Conservation (phyloP, 2,797 vertebrate genomes). For the Dryobates pubescens region DNA sequence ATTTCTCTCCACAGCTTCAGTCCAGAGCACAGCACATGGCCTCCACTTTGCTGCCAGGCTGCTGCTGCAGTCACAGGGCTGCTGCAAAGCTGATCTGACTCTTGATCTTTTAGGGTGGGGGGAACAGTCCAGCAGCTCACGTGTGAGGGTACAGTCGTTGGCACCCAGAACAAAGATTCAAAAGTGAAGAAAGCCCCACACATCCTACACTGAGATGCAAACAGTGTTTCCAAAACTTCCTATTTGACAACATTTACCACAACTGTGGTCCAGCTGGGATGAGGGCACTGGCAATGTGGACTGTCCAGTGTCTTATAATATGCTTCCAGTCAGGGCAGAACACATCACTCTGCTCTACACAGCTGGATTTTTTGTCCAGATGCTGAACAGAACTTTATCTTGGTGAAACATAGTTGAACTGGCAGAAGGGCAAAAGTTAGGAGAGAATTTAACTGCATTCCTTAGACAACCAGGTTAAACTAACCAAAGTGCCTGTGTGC, state of each 20-base stretch:
- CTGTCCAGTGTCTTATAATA: neutral
- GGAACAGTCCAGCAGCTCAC: neutral
- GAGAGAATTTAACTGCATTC: neutral
- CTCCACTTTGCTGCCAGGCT: neutral
- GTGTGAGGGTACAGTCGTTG: neutral
- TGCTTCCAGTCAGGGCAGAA: neutral
- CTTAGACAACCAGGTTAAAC: neutral
- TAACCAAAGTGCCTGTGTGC: neutral
- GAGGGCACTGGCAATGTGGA: neutral
- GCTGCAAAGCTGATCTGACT: neutral
- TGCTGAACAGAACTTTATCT: neutral
- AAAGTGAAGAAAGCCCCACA: neutral
- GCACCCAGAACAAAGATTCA: neutral
- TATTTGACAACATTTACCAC: neutral
- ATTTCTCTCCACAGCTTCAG: conserved; percentile 51
- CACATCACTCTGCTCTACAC: neutral
- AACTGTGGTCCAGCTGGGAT: neutral
- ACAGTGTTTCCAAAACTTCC: neutral
- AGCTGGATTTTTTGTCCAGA: neutral
- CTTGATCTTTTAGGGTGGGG: neutral
- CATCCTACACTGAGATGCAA: neutral
- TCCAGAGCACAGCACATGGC: conserved; percentile 51
- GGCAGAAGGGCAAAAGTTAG: neutral
- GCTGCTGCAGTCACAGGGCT: neutral
- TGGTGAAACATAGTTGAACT: neutral